phyloP scores from a whole-genome alignment of 2,888 invertebrate genomes.

The Rhorus exstirpatorius region DNA sequence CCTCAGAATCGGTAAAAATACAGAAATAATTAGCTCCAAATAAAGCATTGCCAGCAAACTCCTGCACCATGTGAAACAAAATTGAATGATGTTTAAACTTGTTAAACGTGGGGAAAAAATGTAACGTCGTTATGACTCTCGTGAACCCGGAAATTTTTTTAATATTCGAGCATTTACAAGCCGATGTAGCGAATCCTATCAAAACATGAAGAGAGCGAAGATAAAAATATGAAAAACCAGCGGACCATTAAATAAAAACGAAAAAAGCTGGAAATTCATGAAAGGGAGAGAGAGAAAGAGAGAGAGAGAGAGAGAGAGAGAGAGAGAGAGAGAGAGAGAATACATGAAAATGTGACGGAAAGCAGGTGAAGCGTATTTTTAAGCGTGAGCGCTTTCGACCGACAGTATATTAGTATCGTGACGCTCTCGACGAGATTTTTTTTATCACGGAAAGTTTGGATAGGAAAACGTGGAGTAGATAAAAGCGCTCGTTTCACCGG shows the following conservation, averaged over 20 bases:
- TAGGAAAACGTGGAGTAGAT: constrained; percentile 6
- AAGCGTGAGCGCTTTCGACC: constrained; percentile 26
- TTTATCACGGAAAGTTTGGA: constrained; percentile 30
- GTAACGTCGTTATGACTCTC: constrained; percentile 9
- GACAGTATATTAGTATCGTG: constrained; percentile 25
- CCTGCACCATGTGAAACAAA: too few relatives aligned
- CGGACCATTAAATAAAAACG: not conserved
- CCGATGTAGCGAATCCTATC: not conserved
- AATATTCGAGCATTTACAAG: not conserved
- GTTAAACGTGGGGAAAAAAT: not conserved
- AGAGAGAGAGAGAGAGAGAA: not conserved
- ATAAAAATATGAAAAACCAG: constrained; percentile 1
- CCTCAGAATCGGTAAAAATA: too few relatives aligned
- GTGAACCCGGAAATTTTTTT: constrained; percentile 2
- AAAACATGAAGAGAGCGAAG: not conserved
- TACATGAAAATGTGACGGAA: not conserved
- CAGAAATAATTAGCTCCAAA: too few relatives aligned
- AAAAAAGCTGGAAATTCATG: constrained; percentile 23
- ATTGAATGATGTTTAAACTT: too few relatives aligned
- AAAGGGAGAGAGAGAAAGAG: too few relatives aligned
- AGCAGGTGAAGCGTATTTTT: constrained; percentile 37
- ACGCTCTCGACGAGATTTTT: constrained; percentile 22
- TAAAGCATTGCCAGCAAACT: too few relatives aligned
- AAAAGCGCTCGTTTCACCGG: constrained; percentile 25
- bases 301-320: too few relatives aligned